Conservation (phyloP, 2,888 invertebrate species). For the Epirrita christyi region DNA sequence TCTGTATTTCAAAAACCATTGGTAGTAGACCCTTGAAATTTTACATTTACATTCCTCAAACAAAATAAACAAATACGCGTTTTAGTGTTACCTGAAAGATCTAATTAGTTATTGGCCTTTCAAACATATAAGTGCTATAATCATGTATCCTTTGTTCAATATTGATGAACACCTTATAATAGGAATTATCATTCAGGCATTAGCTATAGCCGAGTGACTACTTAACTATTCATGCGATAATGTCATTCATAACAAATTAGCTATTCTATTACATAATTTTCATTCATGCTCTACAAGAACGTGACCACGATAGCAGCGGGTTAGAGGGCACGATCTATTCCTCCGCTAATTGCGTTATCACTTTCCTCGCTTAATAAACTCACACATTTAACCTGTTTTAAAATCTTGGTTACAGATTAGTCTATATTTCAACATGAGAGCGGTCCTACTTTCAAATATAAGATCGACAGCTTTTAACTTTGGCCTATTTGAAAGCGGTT, state of each 20-base stretch:
- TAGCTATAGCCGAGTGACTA: background rate
- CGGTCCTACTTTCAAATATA: background rate
- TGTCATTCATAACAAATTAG: constrained; percentile 9
- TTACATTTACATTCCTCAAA: too few relatives aligned
- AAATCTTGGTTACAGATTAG: background rate
- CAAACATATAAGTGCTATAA: too few relatives aligned
- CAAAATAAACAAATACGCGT: too few relatives aligned
- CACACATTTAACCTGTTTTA: background rate
- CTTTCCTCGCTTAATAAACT: constrained; percentile 2
- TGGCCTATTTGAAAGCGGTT: background rate
- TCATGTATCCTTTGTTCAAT: too few relatives aligned
- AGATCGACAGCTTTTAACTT: background rate
- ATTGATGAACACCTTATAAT: too few relatives aligned
- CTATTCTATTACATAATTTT: constrained; percentile 17
- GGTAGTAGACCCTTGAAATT: too few relatives aligned
- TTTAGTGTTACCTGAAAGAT: too few relatives aligned
- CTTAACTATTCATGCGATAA: constrained; percentile 1
- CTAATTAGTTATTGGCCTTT: too few relatives aligned
- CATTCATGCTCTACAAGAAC: constrained; percentile 17
- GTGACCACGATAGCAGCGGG: constrained; percentile 13
- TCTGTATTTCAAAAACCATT: too few relatives aligned
- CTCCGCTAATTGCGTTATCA: background rate
- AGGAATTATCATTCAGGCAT: too few relatives aligned
- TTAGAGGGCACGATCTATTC: constrained; percentile 2
- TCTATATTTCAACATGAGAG: background rate